Evolutionary conservation across 2,888 invertebrate species (phyloP).

Genomic region (Trissolcus japonicus): DNA sequence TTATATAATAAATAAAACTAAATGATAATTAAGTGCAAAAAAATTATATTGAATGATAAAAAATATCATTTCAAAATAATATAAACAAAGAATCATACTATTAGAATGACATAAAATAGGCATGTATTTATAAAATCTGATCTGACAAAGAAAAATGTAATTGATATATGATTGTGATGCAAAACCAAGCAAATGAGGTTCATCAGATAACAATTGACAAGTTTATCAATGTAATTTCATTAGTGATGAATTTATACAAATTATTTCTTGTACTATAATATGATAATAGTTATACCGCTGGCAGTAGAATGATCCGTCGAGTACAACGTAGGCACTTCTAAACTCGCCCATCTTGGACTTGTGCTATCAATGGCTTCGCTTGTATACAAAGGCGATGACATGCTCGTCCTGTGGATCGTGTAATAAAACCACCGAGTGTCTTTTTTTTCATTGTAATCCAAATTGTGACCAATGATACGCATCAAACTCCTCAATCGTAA

Average conservation of each 20-base stretch:
- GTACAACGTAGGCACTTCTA: slow-evolving; percentile 81
- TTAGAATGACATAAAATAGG: not conserved
- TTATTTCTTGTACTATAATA: not conserved
- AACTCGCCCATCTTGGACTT: slow-evolving; percentile 89
- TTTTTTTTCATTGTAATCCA: slow-evolving; percentile 77
- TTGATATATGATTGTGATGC: not conserved
- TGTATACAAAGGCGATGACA: slow-evolving; percentile 90
- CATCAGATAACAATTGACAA: not conserved
- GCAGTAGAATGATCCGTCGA: slow-evolving; percentile 76
- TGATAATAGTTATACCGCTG: slow-evolving; percentile 65
- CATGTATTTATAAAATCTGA: not conserved
- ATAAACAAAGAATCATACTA: not conserved
- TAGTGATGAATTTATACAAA: too few species aligned
- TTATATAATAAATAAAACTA: too few species aligned
- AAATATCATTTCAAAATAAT: too few species aligned
- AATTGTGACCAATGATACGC: slow-evolving; percentile 84
- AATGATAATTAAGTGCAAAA: too few species aligned
- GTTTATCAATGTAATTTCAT: too few species aligned
- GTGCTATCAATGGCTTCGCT: slow-evolving; percentile 85
- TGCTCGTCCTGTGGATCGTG: slow-evolving; percentile 87
- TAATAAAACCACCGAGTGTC: slow-evolving; percentile 83
- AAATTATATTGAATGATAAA: too few species aligned
- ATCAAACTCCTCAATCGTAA: slow-evolving; percentile 87
- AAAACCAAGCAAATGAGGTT: not conserved
- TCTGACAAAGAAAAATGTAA: not conserved